Evolutionary conservation across 1,140 invertebrate species (phyloP).

Genomic region (Anastrepha ludens): DNA sequence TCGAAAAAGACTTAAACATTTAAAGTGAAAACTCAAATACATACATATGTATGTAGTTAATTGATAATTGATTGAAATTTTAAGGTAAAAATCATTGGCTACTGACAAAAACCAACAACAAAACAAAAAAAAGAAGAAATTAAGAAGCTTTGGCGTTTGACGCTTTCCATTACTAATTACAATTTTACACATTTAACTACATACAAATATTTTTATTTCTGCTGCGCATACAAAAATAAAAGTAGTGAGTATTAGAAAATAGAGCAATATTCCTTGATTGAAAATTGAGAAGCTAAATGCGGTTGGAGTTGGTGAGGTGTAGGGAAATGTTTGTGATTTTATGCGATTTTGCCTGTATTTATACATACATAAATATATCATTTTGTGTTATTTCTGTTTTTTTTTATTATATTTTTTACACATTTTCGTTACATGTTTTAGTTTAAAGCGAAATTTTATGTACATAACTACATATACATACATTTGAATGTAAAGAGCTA

Average conservation of each 20-base stretch:
- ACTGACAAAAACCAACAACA: neutral
- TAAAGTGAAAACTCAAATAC: constrained; percentile 6
- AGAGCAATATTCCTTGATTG: neutral
- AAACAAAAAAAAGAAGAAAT: neutral
- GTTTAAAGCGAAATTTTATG: constrained; percentile 9
- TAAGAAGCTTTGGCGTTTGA: neutral
- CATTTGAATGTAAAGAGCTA: no score
- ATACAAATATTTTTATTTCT: neutral
- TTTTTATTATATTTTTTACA: neutral
- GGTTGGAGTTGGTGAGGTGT: neutral
- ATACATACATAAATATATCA: neutral
- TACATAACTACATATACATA: neutral
- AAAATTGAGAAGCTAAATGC: neutral
- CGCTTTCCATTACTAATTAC: neutral
- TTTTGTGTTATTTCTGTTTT: neutral
- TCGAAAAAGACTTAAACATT: constrained; percentile 3
- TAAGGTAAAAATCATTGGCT: neutral
- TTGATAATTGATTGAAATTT: constrained; percentile 37
- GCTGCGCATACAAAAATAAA: neutral
- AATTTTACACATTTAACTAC: neutral
- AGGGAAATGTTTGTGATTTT: constrained; percentile 16
- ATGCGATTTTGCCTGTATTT: constrained; percentile 11
- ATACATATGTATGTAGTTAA: neutral
- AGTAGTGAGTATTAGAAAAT: neutral
- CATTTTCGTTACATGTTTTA: constrained; percentile 18